A percentile compares a stretch with the other conserved stretches of the same genome.
Conservation (phyloP, 2,113 vertebrate species). For the Onychorhynchus coronatus region DNA sequence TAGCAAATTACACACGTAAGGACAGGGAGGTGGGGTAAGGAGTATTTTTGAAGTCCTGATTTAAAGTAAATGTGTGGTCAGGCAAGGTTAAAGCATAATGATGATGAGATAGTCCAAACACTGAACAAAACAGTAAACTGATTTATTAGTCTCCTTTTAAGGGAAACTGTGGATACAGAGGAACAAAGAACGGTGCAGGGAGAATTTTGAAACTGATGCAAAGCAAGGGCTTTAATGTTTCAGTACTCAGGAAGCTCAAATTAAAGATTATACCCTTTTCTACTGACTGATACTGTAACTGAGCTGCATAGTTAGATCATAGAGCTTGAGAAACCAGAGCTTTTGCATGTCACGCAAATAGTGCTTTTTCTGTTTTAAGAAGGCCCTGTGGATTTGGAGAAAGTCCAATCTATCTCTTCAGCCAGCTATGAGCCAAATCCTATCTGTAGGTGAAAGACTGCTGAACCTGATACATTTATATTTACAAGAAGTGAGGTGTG, state of each 20-base stretch:
- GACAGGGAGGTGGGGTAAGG: accelerated
- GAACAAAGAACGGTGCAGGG: background rate
- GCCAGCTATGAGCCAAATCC: background rate
- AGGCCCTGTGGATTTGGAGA: background rate
- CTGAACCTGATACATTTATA: background rate
- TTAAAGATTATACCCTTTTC: background rate
- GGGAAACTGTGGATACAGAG: background rate
- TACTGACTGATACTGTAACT: background rate
- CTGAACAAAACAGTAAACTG: background rate
- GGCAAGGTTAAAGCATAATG: background rate
- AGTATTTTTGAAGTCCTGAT: background rate
- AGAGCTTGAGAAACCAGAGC: background rate
- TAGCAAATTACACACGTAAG: background rate
- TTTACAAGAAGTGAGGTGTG: background rate
- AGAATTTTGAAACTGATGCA: background rate
- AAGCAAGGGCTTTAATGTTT: background rate
- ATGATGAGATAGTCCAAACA: background rate
- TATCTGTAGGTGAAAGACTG: accelerated
- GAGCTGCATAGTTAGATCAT: background rate
- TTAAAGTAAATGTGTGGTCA: background rate
- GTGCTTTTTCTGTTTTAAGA: background rate
- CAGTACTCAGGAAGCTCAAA: background rate
- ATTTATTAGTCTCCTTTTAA: background rate
- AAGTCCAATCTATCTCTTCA: background rate
- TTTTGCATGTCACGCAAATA: background rate